These are phyloP conservation scores for Monopterus albus DNA, from an alignment of 2,113 vertebrate species.

Conservation along the genomic window DNA sequence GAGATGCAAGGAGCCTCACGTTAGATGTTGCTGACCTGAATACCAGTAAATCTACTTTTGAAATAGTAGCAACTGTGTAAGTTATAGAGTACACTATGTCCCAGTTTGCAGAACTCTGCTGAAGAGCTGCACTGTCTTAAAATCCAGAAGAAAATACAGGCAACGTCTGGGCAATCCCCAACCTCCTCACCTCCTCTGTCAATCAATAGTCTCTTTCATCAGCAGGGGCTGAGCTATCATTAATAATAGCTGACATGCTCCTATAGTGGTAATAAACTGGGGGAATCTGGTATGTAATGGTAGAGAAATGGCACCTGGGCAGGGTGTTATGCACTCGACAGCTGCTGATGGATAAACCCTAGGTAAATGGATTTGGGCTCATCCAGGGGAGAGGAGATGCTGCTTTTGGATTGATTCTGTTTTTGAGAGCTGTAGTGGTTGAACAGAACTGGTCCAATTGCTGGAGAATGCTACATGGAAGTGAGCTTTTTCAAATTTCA, in stretches of 20 bases:
- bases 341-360: slow-evolving; percentile 80
- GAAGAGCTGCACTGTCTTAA: slow-evolving; percentile 54
- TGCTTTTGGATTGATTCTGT: slow-evolving; percentile 61
- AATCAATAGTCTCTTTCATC: slow-evolving; percentile 82
- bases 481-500: slow-evolving; percentile 44
- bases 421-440: slow-evolving; percentile 41
- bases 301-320: slow-evolving; percentile 80
- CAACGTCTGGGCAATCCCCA: slow-evolving; percentile 74
- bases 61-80: slow-evolving; percentile 58
- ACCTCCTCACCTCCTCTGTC: slow-evolving; percentile 77
- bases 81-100: slow-evolving; percentile 64
- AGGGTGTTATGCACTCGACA: slow-evolving; percentile 75
- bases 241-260: slow-evolving; percentile 83
- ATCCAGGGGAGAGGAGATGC: slow-evolving; percentile 62
- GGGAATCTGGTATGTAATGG: slow-evolving; percentile 79
- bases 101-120: slow-evolving; percentile 67
- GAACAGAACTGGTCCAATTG: slow-evolving; percentile 22
- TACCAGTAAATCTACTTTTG: slow-evolving; percentile 63
- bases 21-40: slow-evolving; percentile 68
- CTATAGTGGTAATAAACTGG: slow-evolving; percentile 82
- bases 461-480: slow-evolving; percentile 28
- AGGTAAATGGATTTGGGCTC: slow-evolving; percentile 79
- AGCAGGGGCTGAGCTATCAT: slow-evolving; percentile 78
- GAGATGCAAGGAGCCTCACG: slow-evolving; percentile 12
- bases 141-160: slow-evolving; percentile 49